Evolutionary conservation across 2,797 vertebrate species (phyloP).

Genomic region (Linurgus olivaceus): DNA sequence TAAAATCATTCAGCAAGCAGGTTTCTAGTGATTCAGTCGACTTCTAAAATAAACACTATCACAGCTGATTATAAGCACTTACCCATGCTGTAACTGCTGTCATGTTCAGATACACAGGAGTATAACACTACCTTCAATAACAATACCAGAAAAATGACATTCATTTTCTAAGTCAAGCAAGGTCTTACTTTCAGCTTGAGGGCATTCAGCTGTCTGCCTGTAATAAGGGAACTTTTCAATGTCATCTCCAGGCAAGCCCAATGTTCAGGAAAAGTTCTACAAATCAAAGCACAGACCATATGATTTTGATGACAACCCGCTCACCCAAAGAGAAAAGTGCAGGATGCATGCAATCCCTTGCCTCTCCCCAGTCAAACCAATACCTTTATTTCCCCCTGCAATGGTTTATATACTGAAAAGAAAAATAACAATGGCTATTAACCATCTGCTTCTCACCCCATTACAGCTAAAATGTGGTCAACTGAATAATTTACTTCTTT

Average conservation of each 20-base stretch:
- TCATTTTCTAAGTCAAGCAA: conserved; percentile 47
- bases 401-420: not conserved
- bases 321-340: conserved; percentile 45
- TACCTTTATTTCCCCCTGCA: not conserved
- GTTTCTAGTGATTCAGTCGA: not conserved
- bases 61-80: conserved; percentile 48
- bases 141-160: conserved; percentile 9
- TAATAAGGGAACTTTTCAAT: conserved; percentile 32
- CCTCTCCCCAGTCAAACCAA: not conserved
- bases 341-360: not conserved
- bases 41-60: conserved; percentile 37
- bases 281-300: conserved; percentile 37
- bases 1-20: conserved; percentile 30
- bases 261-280: conserved; percentile 23
- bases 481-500: conserved; percentile 1
- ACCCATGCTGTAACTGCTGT: conserved; percentile 15
- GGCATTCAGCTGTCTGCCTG: conserved; percentile 44
- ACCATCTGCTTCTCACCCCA: conserved; percentile 22
- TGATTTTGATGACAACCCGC: conserved; percentile 20
- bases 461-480: conserved; percentile 15
- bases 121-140: conserved; percentile 5
- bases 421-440: conserved; percentile 11
- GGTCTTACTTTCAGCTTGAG: conserved; percentile 51
- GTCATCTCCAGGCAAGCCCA: conserved; percentile 42
- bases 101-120: conserved; percentile 25